Percentiles rank a stretch among this genome's conserved stretches.
phyloP scores from a whole-genome alignment of 2,113 vertebrate genomes.

The Tragelaphus scriptus region DNA sequence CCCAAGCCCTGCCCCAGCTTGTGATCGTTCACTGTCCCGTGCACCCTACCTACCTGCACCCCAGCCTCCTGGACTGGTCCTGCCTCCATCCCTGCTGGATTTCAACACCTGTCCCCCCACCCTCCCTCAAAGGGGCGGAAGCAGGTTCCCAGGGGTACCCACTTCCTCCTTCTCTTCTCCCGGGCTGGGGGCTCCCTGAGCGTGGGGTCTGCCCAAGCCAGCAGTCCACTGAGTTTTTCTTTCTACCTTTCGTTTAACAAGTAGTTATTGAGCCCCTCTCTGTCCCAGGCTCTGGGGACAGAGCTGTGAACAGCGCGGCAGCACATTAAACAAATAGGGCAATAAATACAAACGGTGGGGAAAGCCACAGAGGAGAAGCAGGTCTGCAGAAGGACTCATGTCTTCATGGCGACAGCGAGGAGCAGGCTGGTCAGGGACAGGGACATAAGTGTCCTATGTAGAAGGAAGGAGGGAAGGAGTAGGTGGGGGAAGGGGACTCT shows the following conservation, averaged over 20 bases:
- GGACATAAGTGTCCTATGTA: fast-evolving
- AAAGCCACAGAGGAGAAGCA: background rate
- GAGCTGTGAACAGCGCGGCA: background rate
- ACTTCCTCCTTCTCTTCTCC: background rate
- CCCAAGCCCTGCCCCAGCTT: background rate
- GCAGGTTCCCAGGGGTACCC: background rate
- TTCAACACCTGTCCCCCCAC: background rate
- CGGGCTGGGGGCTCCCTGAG: background rate
- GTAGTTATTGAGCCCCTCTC: background rate
- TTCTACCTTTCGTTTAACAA: background rate
- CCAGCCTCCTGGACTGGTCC: background rate
- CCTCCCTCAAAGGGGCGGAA: background rate
- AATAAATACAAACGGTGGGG: constrained; percentile 10
- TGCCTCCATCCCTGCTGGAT: background rate
- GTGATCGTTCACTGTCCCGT: background rate
- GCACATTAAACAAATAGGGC: constrained; percentile 24
- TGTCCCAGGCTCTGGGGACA: background rate
- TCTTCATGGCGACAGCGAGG: background rate
- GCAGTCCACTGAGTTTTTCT: background rate
- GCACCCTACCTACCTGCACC: background rate
- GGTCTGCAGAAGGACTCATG: background rate
- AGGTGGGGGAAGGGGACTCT: background rate
- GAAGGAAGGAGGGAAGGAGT: background rate
- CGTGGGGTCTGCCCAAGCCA: background rate
- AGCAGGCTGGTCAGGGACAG: background rate